A percentile compares a stretch with the other conserved stretches of the same genome.
phyloP scores from a whole-genome alignment of 2,797 vertebrate species.

The Falco novaeseelandiae region DNA sequence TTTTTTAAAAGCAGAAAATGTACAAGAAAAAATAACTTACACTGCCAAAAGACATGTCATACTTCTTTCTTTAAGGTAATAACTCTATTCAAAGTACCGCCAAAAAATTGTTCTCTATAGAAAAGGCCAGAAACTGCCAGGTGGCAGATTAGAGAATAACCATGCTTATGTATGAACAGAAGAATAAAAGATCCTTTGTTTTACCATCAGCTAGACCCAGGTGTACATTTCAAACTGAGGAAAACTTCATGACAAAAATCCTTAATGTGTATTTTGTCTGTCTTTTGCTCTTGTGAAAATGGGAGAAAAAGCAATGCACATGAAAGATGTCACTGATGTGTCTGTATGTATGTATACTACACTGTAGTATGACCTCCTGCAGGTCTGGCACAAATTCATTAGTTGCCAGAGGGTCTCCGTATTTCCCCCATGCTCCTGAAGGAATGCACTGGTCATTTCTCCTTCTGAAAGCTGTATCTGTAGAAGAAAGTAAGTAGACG shows the following conservation, averaged over 20 bases:
- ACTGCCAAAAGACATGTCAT: not conserved
- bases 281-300: not conserved
- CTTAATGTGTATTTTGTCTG: accelerated
- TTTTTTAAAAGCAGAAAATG: not conserved
- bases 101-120: not conserved
- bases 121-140: not conserved
- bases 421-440: not conserved
- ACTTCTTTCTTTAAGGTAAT: not conserved
- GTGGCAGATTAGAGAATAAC: not conserved
- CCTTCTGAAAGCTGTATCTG: not conserved
- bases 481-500: not conserved
- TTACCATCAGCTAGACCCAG: not conserved
- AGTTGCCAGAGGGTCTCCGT: not conserved
- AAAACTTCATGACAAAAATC: not conserved
- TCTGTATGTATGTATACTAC: too few relatives aligned
- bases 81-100: not conserved
- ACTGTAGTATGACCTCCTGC: not conserved
- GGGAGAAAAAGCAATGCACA: not conserved
- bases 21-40: not conserved
- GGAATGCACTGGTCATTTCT: not conserved
- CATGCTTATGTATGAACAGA: not conserved
- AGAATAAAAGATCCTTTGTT: not conserved
- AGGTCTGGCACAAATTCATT: not conserved
- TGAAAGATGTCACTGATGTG: not conserved
- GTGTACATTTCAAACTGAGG: not conserved